Evolutionary conservation across 2,113 vertebrate genomes (phyloP).

Genomic region (Heterochromis multidens): DNA sequence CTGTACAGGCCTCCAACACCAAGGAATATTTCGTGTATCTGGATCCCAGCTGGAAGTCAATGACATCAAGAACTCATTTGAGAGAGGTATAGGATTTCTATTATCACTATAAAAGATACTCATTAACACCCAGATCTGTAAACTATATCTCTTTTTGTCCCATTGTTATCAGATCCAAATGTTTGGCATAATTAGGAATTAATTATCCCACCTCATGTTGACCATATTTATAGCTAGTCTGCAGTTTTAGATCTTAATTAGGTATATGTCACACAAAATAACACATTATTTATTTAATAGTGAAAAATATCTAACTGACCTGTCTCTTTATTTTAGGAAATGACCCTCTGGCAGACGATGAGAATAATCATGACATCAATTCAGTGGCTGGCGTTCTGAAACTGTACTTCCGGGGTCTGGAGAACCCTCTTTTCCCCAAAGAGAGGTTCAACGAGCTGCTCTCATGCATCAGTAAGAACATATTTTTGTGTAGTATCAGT

Average conservation of each 20-base stretch:
- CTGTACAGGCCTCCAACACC: slow-evolving; percentile 91
- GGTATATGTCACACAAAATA: background rate
- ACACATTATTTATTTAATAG: background rate
- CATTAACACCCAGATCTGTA: accelerated
- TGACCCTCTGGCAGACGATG: slow-evolving; percentile 93
- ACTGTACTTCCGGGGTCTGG: slow-evolving; percentile 96
- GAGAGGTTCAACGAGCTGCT: slow-evolving; percentile 98
- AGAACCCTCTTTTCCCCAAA: slow-evolving; percentile 98
- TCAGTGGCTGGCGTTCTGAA: slow-evolving; percentile 98
- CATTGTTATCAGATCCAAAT: background rate
- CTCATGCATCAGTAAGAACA: slow-evolving; percentile 92
- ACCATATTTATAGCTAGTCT: background rate
- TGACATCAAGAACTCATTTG: slow-evolving; percentile 99
- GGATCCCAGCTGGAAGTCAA: slow-evolving; percentile 98
- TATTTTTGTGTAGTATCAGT: background rate
- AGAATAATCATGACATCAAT: slow-evolving; percentile 97
- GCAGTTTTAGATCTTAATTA: background rate
- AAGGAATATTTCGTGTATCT: slow-evolving; percentile 96
- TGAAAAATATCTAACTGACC: background rate
- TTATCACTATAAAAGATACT: background rate
- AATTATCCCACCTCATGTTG: background rate
- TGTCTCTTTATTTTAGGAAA: slow-evolving; percentile 81
- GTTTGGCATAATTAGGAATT: background rate
- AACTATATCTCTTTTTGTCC: background rate
- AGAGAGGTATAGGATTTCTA: slow-evolving; percentile 82